Evolutionary conservation across 2,888 invertebrate species (phyloP).

Genomic region (Geophilus truncorum): DNA sequence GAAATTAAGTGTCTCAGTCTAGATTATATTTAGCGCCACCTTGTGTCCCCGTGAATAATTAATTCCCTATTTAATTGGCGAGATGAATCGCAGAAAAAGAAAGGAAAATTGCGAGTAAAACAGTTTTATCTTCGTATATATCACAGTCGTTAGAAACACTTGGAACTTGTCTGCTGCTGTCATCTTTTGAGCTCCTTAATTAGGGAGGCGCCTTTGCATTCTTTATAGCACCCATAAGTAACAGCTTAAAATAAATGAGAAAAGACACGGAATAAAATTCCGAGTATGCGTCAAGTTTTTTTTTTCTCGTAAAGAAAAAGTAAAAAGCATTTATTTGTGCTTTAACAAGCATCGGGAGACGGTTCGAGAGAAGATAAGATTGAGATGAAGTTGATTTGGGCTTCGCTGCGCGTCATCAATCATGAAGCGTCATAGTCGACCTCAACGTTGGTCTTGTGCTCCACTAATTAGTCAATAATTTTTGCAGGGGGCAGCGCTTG

Average conservation of each 20-base stretch:
- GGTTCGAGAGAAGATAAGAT: not conserved
- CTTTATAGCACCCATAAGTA: constrained; percentile 5
- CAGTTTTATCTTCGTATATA: not conserved
- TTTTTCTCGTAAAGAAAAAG: not conserved
- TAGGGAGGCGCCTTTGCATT: constrained; percentile 15
- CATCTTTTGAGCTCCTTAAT: constrained; percentile 1
- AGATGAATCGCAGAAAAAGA: not conserved
- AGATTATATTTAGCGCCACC: not conserved
- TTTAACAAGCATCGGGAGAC: not conserved
- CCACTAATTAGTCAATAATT: constrained; percentile 31
- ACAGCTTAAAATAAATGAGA: not conserved
- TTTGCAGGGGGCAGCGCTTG: constrained; percentile 1
- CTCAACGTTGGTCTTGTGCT: not conserved
- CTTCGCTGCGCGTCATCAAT: not conserved
- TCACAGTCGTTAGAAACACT: not conserved
- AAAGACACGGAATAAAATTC: not conserved
- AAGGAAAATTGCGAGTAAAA: not conserved
- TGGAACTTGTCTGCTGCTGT: not conserved
- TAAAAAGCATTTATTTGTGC: not conserved
- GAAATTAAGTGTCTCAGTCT: not conserved
- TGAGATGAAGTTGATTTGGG: not conserved
- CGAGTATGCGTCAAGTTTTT: not conserved
- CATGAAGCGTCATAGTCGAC: not conserved
- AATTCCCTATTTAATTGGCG: constrained; percentile 10
- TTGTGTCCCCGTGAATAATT: not conserved